Evolutionary conservation across 2,888 invertebrate species (phyloP).

Genomic region (Scaptomyza reducta): DNA sequence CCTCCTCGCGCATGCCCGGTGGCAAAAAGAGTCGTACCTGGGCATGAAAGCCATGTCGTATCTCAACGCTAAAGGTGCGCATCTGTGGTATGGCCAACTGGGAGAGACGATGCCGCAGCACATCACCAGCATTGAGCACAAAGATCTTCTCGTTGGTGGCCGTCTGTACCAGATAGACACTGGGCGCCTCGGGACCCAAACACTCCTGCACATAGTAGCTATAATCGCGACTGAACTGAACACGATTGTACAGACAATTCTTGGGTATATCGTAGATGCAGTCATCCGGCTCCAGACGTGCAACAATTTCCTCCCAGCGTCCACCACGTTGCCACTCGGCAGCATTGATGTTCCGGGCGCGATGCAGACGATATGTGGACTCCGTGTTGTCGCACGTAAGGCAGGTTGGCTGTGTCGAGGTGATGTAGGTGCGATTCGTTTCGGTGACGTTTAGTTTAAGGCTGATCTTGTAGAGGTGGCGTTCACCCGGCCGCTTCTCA

Average conservation of each 20-base stretch:
- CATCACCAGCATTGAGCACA: conserved; percentile 89
- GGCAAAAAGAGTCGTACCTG: conserved; percentile 92
- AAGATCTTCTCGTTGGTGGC: conserved; percentile 86
- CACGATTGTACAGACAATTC: conserved; percentile 87
- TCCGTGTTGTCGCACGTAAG: conserved; percentile 84
- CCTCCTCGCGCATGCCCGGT: conserved; percentile 92
- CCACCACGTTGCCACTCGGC: conserved; percentile 60
- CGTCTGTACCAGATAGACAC: conserved; percentile 87
- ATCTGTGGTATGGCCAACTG: conserved; percentile 90
- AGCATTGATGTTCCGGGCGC: conserved; percentile 54
- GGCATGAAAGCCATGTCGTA: conserved; percentile 88
- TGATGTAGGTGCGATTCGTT: conserved; percentile 84
- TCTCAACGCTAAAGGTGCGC: conserved; percentile 89
- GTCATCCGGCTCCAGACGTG: conserved; percentile 67
- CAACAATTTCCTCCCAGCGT: conserved; percentile 65
- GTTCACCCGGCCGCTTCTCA: conserved; percentile 90
- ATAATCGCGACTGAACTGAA: conserved; percentile 88
- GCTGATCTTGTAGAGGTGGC: conserved; percentile 91
- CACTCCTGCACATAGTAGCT: conserved; percentile 90
- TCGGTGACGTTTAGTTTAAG: conserved; percentile 84
- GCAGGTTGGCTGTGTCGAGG: conserved; percentile 83
- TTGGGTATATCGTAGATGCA: conserved; percentile 84
- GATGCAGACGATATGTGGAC: conserved; percentile 78
- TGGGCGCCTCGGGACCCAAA: conserved; percentile 90
- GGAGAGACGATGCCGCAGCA: conserved; percentile 87